Evolutionary conservation across 2,888 invertebrate species (phyloP), one percentile per base, ranked within the genome.

Genomic region (Clostera curtula): DNA sequence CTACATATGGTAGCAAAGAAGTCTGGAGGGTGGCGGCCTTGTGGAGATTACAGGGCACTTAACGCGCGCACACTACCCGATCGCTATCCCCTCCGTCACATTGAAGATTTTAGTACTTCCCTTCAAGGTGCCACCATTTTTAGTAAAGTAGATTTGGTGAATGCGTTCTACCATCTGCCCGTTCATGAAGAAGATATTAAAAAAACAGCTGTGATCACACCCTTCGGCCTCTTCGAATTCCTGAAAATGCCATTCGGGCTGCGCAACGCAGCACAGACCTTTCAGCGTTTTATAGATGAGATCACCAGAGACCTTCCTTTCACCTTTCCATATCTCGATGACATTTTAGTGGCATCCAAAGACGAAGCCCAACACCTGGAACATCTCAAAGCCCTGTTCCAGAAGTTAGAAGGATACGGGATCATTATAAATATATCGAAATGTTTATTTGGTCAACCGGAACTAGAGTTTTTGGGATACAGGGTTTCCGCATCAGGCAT

Each of bases 371-470:
- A 15, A 4, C 27, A 33, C 17, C 5, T 13, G 9, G 16, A 26
- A n/a, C 28, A 29, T 8, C 16, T 33, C 3, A 18, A 19, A 4
- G 12, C 3, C 2, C 7, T 33, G 1, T 33, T 26, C 13, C 7
- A 17, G 3, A 25, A 25, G 8, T 12, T 33, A 10, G 6, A 10
- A 6, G 20, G 24, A 2, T 33, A 29, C 16, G 33, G 33, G 2
- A 19, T 33, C 3, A 6, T 33, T 2, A 9, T 33, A 1, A 33
- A 33, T 20, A 19, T 26, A 0, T 19, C 16, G 1, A 33, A 33
- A 9, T 33, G 33, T 5, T 12, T 20, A 5, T 25, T 33, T 11
- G 33, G 29, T 0, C 12, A n/a, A 5, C 1, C 10, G 3, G 25
- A 23, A 11, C 23, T 29, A n/a, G 20, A 7, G 1, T 28, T 33